Base-by-base conservation (phyloP, 2,888 invertebrate genomes). In the Drosophila trichaetosa region DNA sequence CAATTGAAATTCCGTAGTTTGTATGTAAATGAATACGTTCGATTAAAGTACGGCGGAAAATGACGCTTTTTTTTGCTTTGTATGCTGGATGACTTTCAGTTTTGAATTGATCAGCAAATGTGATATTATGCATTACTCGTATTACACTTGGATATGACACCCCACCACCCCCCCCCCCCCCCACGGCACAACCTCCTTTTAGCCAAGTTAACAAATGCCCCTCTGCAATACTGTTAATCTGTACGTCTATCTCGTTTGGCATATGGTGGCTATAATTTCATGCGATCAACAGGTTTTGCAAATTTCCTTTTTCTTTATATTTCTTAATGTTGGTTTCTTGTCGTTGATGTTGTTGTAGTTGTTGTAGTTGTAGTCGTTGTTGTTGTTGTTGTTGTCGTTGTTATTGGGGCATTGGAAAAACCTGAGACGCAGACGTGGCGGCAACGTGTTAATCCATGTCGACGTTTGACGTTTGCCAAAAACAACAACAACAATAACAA, bases 211-310 rank as follows among this genome's bases (percentile, higher is more conserved):
- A 42, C 42, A 42, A 42, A 13, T 42, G 42, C 13, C 27, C 34
- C 11, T 10, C 27, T 11, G 7, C 36, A 29, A 36, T 11, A 16
- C 31, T 21, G 24, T 24, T 7, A 18, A 31, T 38, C 29, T 46
- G 11, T 69, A 27, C 24, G 31, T 27, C 34, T 52, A 79, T 75
- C 79, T 70, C 13, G 76, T 74, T 75, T 70, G 58, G 49, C 51
- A 73, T 67, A 72, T 76, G 64, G 52, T 65, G 75, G 61, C 63
- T 77, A 75, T 80, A 67, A 68, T 79, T 82, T 79, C 69, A 79
- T 69, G 59, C 73, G 73, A 46, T 53, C 61, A 79, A 85, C 88
- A 69, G 83, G 88, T 88, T 87, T 83, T 76, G 70, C 46, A 59
- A 68, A 65, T 78, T 78, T 76, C 72, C 76, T 75, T 77, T 64